These are phyloP conservation scores for Potamilus streckersoni DNA, from an alignment of 1,140 invertebrate genomes.

Conservation along the genomic window DNA sequence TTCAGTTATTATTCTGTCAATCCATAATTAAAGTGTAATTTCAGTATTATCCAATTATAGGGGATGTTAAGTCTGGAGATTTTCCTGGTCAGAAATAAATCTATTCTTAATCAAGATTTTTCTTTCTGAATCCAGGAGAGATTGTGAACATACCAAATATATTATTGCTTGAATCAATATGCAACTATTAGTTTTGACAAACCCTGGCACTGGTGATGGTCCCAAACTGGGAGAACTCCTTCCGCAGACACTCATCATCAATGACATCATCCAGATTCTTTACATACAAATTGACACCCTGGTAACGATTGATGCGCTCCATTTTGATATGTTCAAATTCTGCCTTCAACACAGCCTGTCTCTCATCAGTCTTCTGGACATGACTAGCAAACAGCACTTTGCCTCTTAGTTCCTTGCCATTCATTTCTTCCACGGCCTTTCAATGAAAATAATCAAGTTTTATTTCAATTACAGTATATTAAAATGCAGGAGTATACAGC, in stretches of 20 bases:
- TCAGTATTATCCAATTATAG: too few species aligned
- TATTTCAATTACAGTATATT: too few species aligned
- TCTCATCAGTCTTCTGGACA: conserved; percentile 98
- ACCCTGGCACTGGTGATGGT: conserved; percentile 91
- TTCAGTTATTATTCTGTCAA: too few species aligned
- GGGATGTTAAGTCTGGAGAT: too few species aligned
- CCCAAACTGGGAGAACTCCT: conserved; percentile 94
- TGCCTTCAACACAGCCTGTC: conserved; percentile 95
- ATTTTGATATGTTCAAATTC: too few species aligned
- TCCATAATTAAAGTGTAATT: too few species aligned
- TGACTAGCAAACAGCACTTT: conserved; percentile 79
- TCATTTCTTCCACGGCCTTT: conserved; percentile 86
- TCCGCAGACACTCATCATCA: conserved; percentile 93
- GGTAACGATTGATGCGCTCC: conserved; percentile 88
- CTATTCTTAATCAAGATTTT: too few species aligned
- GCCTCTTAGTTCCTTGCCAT: conserved; percentile 81
- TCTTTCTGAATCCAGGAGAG: too few species aligned
- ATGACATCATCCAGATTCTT: conserved; percentile 99
- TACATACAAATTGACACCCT: conserved; percentile 97
- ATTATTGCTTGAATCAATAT: too few species aligned
- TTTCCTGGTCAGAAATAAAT: too few species aligned
- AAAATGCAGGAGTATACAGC: too few species aligned
- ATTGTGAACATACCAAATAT: too few species aligned
- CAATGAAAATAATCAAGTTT: neutral
- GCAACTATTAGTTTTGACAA: neutral